phyloP scores from a whole-genome alignment of 2,113 vertebrate genomes.

The Carassius carassius region DNA sequence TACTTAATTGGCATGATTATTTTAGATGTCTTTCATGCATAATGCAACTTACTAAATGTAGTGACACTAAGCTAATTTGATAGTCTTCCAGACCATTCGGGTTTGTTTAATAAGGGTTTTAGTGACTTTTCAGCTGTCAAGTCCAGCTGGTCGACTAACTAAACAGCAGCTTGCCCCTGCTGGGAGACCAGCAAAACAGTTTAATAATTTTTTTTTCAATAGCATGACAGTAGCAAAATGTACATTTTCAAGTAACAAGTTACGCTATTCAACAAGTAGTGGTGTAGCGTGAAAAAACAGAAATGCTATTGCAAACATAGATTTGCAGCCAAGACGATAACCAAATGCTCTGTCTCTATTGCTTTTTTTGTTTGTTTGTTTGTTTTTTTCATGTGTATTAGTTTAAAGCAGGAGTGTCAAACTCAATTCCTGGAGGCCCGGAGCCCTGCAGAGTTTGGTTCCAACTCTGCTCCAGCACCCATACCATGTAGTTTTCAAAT shows the following conservation, averaged over 20 bases:
- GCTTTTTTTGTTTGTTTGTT: not conserved
- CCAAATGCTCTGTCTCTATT: not conserved
- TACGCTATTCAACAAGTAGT: not conserved
- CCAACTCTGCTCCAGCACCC: too few species aligned
- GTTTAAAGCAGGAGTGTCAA: too few species aligned
- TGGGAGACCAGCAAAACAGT: not conserved
- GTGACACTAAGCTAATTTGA: not conserved
- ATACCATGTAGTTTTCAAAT: too few species aligned
- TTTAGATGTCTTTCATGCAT: not conserved
- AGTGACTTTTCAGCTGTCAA: not conserved
- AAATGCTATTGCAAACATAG: not conserved
- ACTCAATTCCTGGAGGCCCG: too few species aligned
- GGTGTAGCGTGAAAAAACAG: not conserved
- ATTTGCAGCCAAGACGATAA: not conserved
- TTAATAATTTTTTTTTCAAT: not conserved
- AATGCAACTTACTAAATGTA: not conserved
- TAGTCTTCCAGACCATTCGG: not conserved
- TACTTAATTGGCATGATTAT: not conserved
- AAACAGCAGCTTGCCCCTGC: not conserved
- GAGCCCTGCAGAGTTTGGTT: too few species aligned
- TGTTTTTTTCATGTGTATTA: too few species aligned
- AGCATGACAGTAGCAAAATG: not conserved
- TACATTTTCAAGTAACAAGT: not conserved
- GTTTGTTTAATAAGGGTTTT: not conserved
- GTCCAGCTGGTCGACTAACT: not conserved